Base-by-base conservation (phyloP, 37 sponge, comb jelly and placozoan genomes). In the Mnemiopsis leidyi region DNA sequence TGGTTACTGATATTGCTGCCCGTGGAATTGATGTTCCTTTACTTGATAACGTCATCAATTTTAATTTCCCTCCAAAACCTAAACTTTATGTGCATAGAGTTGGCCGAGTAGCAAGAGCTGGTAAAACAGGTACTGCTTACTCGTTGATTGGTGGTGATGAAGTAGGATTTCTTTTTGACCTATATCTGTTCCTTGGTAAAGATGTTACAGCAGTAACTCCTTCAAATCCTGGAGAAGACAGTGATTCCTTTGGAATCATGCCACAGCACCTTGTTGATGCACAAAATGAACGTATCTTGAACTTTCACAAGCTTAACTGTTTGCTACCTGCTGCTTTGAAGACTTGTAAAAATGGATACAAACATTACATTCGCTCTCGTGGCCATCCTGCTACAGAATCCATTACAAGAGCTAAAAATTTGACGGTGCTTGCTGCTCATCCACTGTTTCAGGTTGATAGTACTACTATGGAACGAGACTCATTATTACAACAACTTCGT, bases 31-130 rank as follows among this genome's bases (percentile, higher is more conserved):
- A 98, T 76, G 97, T 98, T 25, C 99, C 99, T 34, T 73, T 94
- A 75, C 92, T 98, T 93, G 99, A 98, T 92, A 96, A 98, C 93
- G 96, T 98, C 79, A 95, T 98, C 68, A 98, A 98, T 79, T 98
- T 94, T 93, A 94, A 98, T 93, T 96, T 98, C 32, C 97, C 99
- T 3, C 48, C 96, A n/a, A 95, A 94, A 39, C 94, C 99, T 32
- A 98, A 98, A 94, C 93, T 98, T 32, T 98, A 95, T 94, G 96
- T 98, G 0, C 99, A 98, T 68, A 93, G 99, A 94, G 99, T 98
- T 0, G 99, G 97, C 34, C 93, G 99, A 38, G 99, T 98, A 39
- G 99, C 99, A 1, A 69, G 99, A 25, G 99, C 99, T 82, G 99
- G 99, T 23, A 88, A 97, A 24, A 94, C 93, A 93, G 99, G 99